phyloP scores from a whole-genome alignment of 1,140 invertebrate genomes.

The Bombus cullumanus region DNA sequence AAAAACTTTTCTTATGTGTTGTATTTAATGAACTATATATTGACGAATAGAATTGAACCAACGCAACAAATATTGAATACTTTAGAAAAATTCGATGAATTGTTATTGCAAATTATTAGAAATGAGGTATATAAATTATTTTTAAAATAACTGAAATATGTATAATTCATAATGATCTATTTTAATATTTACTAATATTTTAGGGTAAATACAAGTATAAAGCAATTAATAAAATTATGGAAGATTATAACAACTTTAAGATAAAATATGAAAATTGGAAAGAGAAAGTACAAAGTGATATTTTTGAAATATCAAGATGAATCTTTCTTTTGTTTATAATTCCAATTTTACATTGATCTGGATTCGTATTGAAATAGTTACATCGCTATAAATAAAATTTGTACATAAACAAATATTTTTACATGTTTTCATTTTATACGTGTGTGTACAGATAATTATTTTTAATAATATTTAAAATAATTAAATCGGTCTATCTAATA shows the following conservation, averaged over 20 bases:
- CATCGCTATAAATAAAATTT: not conserved
- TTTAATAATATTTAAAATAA: not conserved
- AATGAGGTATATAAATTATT: conserved; percentile 76
- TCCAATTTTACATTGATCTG: not conserved
- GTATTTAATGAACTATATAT: conserved; percentile 87
- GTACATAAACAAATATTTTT: not conserved
- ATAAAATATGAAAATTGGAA: conserved; percentile 8
- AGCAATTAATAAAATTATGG: not conserved
- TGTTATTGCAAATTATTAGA: conserved; percentile 78
- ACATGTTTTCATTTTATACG: not conserved
- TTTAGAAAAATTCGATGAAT: conserved; percentile 83
- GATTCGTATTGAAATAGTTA: not conserved
- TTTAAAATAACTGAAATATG: not conserved
- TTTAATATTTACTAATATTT: conserved; percentile 9
- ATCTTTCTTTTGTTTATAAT: not conserved
- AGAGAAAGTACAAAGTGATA: not conserved
- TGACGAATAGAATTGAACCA: conserved; percentile 84
- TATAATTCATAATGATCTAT: not conserved
- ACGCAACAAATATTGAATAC: conserved; percentile 83
- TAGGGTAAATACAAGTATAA: not conserved
- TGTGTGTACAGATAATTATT: not conserved
- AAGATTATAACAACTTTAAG: conserved; percentile 20
- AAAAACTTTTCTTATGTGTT: conserved; percentile 87
- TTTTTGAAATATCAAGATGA: not conserved
- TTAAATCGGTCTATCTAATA: not conserved